phyloP scores from a whole-genome alignment of 1,140 invertebrate species.

The Trichonephila clavata region DNA sequence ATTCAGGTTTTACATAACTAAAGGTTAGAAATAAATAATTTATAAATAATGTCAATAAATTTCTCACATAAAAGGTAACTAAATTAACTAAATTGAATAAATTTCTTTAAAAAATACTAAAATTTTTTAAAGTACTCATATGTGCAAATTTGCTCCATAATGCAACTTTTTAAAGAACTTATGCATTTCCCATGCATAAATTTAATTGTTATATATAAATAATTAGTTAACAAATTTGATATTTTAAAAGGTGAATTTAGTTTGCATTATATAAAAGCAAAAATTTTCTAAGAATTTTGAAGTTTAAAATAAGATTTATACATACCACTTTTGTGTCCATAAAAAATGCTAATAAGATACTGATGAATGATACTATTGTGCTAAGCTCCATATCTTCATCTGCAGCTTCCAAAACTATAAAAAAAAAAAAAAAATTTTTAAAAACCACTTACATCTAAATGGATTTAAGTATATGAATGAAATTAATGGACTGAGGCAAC shows the following conservation, averaged over 20 bases:
- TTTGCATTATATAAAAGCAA: too few relatives aligned
- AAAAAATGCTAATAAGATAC: conserved; percentile 56
- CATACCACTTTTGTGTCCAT: conserved; percentile 62
- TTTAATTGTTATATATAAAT: not conserved
- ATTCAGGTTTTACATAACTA: too few relatives aligned
- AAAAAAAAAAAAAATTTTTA: not conserved
- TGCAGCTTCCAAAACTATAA: conserved; percentile 60
- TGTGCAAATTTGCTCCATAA: too few relatives aligned
- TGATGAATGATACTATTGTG: conserved; percentile 66
- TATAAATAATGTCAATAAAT: too few relatives aligned
- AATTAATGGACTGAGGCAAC: not conserved
- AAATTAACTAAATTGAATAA: too few relatives aligned
- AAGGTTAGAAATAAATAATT: too few relatives aligned
- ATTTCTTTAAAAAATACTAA: too few relatives aligned
- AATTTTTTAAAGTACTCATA: too few relatives aligned
- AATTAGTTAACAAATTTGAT: not conserved
- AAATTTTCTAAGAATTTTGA: too few relatives aligned
- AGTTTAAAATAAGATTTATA: not conserved
- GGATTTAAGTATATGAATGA: not conserved
- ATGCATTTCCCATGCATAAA: not conserved
- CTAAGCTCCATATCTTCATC: conserved; percentile 72
- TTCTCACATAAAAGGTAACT: too few relatives aligned
- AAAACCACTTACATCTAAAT: not conserved
- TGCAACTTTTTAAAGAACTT: too few relatives aligned
- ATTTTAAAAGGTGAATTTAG: not conserved